phyloP scores from a whole-genome alignment of 1,140 invertebrate genomes.

The Globodera rostochiensis region DNA sequence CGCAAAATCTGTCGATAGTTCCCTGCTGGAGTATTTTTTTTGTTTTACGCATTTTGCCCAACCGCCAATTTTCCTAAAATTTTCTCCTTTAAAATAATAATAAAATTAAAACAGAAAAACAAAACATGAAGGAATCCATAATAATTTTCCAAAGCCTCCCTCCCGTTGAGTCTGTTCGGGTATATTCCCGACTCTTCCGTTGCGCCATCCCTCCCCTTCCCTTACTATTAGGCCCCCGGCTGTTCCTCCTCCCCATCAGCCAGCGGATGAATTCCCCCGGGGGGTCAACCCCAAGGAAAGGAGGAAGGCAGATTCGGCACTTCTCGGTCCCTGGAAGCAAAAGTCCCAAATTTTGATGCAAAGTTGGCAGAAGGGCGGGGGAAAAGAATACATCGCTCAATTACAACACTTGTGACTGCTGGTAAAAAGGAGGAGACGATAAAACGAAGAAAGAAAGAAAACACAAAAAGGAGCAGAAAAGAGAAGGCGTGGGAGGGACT shows the following conservation, averaged over 20 bases:
- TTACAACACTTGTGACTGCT: not conserved
- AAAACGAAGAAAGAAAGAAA: not conserved
- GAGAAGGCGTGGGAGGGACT: not conserved
- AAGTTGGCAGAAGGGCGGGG: not conserved
- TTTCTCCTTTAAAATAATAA: too few species aligned
- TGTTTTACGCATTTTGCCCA: too few species aligned
- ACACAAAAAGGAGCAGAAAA: not conserved
- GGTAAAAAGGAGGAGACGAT: conserved; percentile 9
- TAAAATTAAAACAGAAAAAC: too few species aligned
- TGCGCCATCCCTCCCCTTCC: too few species aligned
- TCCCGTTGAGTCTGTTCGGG: too few species aligned
- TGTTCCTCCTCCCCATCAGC: not conserved
- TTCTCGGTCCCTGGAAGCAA: not conserved
- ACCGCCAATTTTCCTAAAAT: too few species aligned
- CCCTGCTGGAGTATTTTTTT: too few species aligned
- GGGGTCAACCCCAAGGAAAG: not conserved
- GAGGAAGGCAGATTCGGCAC: not conserved
- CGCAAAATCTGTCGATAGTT: too few species aligned
- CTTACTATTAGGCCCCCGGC: too few species aligned
- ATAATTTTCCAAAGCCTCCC: too few species aligned
- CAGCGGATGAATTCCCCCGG: conserved; percentile 1
- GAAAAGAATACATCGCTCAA: not conserved
- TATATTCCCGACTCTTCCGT: too few species aligned
- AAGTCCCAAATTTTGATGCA: not conserved
- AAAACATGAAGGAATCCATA: too few species aligned